phyloP scores from a whole-genome alignment of 1,140 invertebrate species.

The Fragariocoptes setiger region DNA sequence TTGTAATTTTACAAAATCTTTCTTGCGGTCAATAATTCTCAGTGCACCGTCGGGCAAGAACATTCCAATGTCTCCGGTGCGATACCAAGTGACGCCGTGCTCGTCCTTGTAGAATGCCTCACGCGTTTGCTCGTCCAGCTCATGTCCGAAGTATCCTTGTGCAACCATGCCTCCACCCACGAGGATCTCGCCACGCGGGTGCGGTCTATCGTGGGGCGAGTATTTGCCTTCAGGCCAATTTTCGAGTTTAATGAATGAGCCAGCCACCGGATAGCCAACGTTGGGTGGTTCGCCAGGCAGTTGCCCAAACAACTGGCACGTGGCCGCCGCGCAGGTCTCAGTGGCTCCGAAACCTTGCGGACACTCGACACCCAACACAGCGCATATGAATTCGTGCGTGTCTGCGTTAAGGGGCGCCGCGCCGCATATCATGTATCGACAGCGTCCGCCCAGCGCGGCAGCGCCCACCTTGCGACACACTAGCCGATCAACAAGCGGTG shows the following conservation, averaged over 20 bases:
- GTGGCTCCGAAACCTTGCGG: constrained; percentile 69
- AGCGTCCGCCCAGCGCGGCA: constrained; percentile 43
- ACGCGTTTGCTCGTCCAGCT: constrained; percentile 23
- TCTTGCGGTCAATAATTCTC: constrained; percentile 49
- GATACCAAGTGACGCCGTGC: constrained; percentile 18
- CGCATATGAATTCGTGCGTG: constrained; percentile 72
- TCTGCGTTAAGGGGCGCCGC: constrained; percentile 81
- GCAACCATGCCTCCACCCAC: constrained; percentile 21
- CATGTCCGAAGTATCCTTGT: constrained; percentile 27
- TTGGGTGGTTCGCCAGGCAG: too few species aligned
- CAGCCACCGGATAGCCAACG: constrained; percentile 57
- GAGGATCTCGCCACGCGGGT: constrained; percentile 22
- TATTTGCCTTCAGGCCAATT: constrained; percentile 69
- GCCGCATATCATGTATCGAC: constrained; percentile 56
- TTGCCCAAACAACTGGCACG: too few species aligned
- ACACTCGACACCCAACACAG: constrained; percentile 60
- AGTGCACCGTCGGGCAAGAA: constrained; percentile 21
- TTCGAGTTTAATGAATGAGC: constrained; percentile 49
- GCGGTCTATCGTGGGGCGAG: constrained; percentile 10
- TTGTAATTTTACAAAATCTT: constrained; percentile 84
- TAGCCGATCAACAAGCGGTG: constrained; percentile 7
- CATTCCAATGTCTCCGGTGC: constrained; percentile 23
- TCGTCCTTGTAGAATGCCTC: constrained; percentile 20
- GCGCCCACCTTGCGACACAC: constrained; percentile 41
- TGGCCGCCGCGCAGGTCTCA: constrained; percentile 8